Percentiles rank a stretch among this genome's conserved stretches.
Conservation (phyloP, 2,113 vertebrate species). For the Arvicanthis niloticus region DNA sequence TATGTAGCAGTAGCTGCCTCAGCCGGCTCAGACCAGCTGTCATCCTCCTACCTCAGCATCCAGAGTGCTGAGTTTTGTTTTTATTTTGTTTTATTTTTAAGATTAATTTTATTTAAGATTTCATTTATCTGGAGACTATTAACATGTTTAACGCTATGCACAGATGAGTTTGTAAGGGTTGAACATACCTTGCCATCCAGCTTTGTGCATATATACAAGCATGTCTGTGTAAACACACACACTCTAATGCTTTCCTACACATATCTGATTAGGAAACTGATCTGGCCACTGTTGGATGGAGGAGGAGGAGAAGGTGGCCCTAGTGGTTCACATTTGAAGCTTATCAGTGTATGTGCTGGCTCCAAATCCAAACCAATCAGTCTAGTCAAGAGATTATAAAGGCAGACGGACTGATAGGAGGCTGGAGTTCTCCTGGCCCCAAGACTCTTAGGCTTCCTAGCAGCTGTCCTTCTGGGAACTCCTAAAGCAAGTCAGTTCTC, state of each 20-base stretch:
- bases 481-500: not conserved
- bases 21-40: not conserved
- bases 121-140: not conserved
- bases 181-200: not conserved
- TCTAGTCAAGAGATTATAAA: not conserved
- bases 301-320: not conserved
- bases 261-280: not conserved
- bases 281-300: not conserved
- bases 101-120: not conserved
- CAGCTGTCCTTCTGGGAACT: not conserved
- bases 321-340: not conserved
- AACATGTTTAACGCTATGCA: not conserved
- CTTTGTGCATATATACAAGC: not conserved
- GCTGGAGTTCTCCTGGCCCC: not conserved
- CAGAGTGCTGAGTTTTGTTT: not conserved
- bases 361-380: not conserved
- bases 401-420: not conserved
- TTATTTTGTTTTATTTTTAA: not conserved
- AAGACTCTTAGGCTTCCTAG: not conserved
- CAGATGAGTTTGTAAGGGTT: not conserved
- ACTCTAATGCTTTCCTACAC: not conserved
- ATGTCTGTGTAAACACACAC: rapidly evolving
- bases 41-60: not conserved
- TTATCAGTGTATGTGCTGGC: not conserved
- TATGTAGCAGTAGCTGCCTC: not conserved